Percentiles rank a stretch among this genome's conserved stretches.
phyloP scores from a whole-genome alignment of 2,113 vertebrate species.

The Ceyx cyanopectus region DNA sequence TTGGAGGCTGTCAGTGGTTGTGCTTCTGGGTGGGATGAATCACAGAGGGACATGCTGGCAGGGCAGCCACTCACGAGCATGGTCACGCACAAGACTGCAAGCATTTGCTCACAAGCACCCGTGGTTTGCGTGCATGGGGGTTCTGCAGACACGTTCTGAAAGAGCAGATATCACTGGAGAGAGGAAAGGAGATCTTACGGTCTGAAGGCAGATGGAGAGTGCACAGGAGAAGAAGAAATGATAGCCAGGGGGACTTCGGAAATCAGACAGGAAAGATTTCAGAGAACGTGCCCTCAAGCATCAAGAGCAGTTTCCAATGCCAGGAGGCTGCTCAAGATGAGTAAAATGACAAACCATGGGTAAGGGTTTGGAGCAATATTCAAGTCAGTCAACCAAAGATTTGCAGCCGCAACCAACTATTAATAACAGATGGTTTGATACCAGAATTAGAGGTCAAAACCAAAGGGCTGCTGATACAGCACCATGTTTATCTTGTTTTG shows the following conservation, averaged over 20 bases:
- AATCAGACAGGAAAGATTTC: background rate
- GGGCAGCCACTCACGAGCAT: rapidly evolving
- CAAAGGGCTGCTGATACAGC: background rate
- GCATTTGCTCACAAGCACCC: background rate
- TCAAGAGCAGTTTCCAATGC: background rate
- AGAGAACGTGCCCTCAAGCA: rapidly evolving
- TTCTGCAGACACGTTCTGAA: background rate
- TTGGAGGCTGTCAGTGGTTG: background rate
- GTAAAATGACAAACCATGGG: background rate
- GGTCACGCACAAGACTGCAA: background rate
- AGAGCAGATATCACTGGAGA: background rate
- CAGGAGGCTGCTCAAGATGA: background rate
- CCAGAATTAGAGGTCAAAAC: background rate
- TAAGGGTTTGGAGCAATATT: background rate
- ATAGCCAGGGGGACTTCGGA: background rate
- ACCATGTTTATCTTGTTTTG: background rate
- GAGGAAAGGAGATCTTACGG: background rate
- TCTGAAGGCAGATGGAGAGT: background rate
- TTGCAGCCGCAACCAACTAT: background rate
- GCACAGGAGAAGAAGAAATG: background rate
- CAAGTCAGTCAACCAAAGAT: background rate
- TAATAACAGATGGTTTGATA: background rate
- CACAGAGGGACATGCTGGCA: rapidly evolving
- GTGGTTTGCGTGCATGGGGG: rapidly evolving
- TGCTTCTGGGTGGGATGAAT: background rate